Evolutionary conservation across 2,888 invertebrate genomes (phyloP), one percentile per base, ranked within the genome.

Genomic region (Acleris sparsana): DNA sequence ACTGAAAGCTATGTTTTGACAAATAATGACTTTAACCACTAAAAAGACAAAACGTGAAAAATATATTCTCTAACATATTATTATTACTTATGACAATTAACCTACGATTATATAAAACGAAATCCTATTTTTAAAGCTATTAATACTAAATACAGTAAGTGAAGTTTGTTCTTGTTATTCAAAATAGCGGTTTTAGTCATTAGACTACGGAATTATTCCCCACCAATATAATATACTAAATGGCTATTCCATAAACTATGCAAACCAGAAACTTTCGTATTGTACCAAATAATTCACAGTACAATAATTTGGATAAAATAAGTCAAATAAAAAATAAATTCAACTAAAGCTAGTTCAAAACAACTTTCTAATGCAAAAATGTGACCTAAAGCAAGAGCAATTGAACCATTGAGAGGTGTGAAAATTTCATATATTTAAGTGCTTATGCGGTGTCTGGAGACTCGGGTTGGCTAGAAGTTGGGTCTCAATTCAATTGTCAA

Each of bases 371-470:
- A 6, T 0, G 11, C 43, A 33, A 33, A 55, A 67, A 29, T 62
- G 25, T 43, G 22, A 52, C 57, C 48, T 51, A 67, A 46, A 43
- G 62, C 43, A 20, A 51, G 49, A 71, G 79, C 84, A 84, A 83
- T 85, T 88, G 85, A 75, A 77, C 75, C 80, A 87, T 83, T 80
- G 87, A 85, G 80, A 76, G 73, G 73, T 68, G 77, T 85, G 83
- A 87, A 89, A 89, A 86, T 86, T 89, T 88, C 88, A 87, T 85
- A 86, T 77, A 44, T 52, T 58, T 53, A 48, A 58, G 64, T 53
- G 69, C 55, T 65, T 67, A 65, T 57, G 62, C 61, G 53, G 53
- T n/a, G 2, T 1, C 11, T 9, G 33, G n/a, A 16, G 17, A 46
- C 17, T 46, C 46, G 46, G 5, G 2, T 46, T 46, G 6, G n/a